phyloP scores from a whole-genome alignment of 2,797 vertebrate genomes.

The Propithecus deckenii region DNA sequence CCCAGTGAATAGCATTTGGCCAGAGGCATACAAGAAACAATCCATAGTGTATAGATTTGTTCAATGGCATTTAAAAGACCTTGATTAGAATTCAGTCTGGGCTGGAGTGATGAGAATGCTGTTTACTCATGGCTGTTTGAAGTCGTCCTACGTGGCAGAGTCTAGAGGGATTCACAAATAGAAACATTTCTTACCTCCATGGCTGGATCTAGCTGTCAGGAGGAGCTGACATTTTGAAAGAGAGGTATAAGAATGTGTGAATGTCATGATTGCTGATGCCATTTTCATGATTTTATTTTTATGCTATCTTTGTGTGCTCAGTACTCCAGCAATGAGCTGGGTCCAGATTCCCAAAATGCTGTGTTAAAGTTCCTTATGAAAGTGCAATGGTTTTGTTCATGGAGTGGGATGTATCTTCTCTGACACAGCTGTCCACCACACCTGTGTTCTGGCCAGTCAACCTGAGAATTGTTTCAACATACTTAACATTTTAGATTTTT shows the following conservation, averaged over 20 bases:
- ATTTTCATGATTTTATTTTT: slow-evolving; percentile 70
- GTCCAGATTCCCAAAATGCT: neutral
- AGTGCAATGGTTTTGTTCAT: neutral
- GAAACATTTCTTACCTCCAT: slow-evolving; percentile 80
- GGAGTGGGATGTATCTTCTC: neutral
- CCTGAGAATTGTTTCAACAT: neutral
- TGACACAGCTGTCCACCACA: too few species aligned
- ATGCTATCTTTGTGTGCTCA: slow-evolving; percentile 59
- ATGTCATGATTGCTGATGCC: slow-evolving; percentile 44
- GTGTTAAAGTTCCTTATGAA: neutral
- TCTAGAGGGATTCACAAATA: slow-evolving; percentile 74
- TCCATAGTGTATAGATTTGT: slow-evolving; percentile 88
- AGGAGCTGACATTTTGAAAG: slow-evolving; percentile 72
- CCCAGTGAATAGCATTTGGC: slow-evolving; percentile 82
- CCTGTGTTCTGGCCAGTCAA: neutral
- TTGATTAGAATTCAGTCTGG: slow-evolving; percentile 87
- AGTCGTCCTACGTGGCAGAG: slow-evolving; percentile 58
- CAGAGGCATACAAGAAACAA: slow-evolving; percentile 83
- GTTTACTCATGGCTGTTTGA: slow-evolving; percentile 82
- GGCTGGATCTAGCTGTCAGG: slow-evolving; percentile 68
- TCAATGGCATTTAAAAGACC: slow-evolving; percentile 89
- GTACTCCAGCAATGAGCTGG: neutral
- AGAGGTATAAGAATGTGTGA: slow-evolving; percentile 71
- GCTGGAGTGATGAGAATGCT: slow-evolving; percentile 79
- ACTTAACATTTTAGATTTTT: neutral